Evolutionary conservation across 2,888 invertebrate species (phyloP).

Genomic region (Caenorhabditis sp.): DNA sequence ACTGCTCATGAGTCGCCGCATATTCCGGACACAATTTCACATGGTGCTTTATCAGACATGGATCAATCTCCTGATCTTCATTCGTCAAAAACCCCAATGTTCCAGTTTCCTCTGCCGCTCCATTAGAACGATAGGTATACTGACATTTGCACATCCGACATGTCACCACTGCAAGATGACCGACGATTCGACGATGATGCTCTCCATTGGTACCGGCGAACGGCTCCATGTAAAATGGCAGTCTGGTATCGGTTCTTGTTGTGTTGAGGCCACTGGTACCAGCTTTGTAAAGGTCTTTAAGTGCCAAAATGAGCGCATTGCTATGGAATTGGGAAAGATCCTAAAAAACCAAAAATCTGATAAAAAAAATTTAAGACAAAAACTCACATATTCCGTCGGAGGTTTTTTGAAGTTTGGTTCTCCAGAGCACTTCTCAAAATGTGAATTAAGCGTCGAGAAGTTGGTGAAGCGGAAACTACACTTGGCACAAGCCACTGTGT

Average conservation of each 20-base stretch:
- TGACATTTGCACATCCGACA: slow-evolving; percentile 50
- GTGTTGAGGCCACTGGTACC: slow-evolving; percentile 25
- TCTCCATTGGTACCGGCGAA: slow-evolving; percentile 23
- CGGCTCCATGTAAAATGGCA: slow-evolving; percentile 44
- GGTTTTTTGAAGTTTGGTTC: neutral
- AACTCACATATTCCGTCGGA: slow-evolving; percentile 30
- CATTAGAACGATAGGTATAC: slow-evolving; percentile 4
- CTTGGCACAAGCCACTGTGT: slow-evolving; percentile 11
- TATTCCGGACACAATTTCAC: slow-evolving; percentile 37
- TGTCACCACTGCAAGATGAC: slow-evolving; percentile 22
- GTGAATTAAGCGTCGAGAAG: slow-evolving; percentile 1
- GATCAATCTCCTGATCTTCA: slow-evolving; percentile 24
- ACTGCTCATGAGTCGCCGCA: slow-evolving; percentile 7
- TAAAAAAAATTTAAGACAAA: too few species aligned
- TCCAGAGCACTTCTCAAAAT: slow-evolving; percentile 20
- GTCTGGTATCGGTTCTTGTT: neutral
- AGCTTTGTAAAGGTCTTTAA: slow-evolving; percentile 40
- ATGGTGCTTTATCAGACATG: slow-evolving; percentile 23
- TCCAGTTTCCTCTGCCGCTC: neutral
- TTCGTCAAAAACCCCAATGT: neutral
- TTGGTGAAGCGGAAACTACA: slow-evolving; percentile 17
- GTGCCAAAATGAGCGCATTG: slow-evolving; percentile 22
- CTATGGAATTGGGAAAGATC: slow-evolving; percentile 27
- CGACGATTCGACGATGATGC: slow-evolving; percentile 2
- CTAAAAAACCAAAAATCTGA: slow-evolving; percentile 8